Evolutionary conservation across 2,113 vertebrate species (phyloP).

Genomic region (Gambusia affinis): DNA sequence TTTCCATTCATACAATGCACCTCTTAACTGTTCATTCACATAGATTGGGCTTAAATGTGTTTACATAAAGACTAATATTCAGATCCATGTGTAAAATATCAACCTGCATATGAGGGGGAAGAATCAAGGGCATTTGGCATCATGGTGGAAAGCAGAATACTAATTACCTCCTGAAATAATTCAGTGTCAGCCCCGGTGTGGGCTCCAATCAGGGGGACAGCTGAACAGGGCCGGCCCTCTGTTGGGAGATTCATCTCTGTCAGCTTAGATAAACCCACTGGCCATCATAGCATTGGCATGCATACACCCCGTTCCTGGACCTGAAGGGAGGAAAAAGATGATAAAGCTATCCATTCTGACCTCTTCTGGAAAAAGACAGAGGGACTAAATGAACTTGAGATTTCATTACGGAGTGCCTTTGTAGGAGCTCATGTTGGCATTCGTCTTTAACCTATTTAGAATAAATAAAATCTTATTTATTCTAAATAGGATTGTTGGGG

Average conservation of each 20-base stretch:
- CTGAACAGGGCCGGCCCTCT: slow-evolving; percentile 83
- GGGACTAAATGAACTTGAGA: slow-evolving; percentile 63
- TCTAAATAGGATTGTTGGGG: slow-evolving; percentile 26
- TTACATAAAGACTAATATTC: too few species aligned
- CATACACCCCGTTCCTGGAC: slow-evolving; percentile 75
- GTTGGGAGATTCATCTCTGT: slow-evolving; percentile 89
- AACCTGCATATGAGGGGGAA: slow-evolving; percentile 25
- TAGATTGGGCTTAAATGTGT: too few species aligned
- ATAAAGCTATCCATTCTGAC: slow-evolving; percentile 67
- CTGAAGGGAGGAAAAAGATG: slow-evolving; percentile 24
- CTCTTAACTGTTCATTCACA: background rate
- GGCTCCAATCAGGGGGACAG: slow-evolving; percentile 82
- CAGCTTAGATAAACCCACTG: slow-evolving; percentile 86
- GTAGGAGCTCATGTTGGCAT: slow-evolving; percentile 56
- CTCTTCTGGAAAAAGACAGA: slow-evolving; percentile 54
- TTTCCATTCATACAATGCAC: background rate
- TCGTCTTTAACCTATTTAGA: slow-evolving; percentile 17
- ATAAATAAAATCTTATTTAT: background rate
- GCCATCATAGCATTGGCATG: slow-evolving; percentile 82
- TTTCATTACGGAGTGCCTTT: slow-evolving; percentile 62
- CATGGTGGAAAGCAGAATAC: slow-evolving; percentile 79
- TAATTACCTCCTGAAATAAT: slow-evolving; percentile 93
- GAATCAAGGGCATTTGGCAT: slow-evolving; percentile 53
- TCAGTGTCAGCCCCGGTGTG: slow-evolving; percentile 85
- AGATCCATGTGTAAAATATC: slow-evolving; percentile 5